These are phyloP conservation scores for Synergus japonicus DNA, from an alignment of 2,888 invertebrate species.

Conservation along the genomic window DNA sequence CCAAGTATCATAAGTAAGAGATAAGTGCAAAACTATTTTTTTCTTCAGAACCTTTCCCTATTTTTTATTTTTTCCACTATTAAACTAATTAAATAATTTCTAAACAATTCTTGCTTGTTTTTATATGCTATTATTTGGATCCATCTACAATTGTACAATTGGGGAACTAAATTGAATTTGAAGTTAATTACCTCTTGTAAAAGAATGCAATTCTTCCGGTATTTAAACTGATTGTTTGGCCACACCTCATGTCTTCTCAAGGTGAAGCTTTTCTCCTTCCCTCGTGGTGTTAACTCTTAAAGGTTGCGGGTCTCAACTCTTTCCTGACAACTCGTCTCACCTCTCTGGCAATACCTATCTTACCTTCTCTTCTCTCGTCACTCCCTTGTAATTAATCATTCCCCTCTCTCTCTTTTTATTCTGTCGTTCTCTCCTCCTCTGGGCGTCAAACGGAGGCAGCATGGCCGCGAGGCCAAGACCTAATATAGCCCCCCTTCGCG, in stretches of 20 bases:
- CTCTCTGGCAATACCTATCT: constrained; percentile 48
- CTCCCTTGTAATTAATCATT: constrained; percentile 76
- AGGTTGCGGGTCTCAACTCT: constrained; percentile 42
- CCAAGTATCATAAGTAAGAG: no score
- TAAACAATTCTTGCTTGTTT: no score
- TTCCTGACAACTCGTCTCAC: constrained; percentile 45
- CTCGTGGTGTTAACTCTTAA: not conserved
- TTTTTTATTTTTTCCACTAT: no score
- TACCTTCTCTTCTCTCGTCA: constrained; percentile 64
- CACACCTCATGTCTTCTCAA: constrained; percentile 6
- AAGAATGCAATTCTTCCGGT: not conserved
- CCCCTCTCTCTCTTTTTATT: constrained; percentile 62
- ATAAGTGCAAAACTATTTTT: no score
- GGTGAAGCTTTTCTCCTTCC: not conserved
- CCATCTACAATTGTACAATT: no score
- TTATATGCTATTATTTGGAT: no score
- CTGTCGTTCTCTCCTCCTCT: constrained; percentile 54
- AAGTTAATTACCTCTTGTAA: not conserved
- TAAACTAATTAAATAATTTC: no score
- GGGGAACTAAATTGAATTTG: no score
- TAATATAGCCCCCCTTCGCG: constrained; percentile 56
- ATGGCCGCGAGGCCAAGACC: constrained; percentile 63
- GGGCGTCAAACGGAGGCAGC: constrained; percentile 62
- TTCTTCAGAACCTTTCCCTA: no score
- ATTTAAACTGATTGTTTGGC: not conserved